phyloP scores from a whole-genome alignment of 2,888 invertebrate species.

The Drosophila greeni region DNA sequence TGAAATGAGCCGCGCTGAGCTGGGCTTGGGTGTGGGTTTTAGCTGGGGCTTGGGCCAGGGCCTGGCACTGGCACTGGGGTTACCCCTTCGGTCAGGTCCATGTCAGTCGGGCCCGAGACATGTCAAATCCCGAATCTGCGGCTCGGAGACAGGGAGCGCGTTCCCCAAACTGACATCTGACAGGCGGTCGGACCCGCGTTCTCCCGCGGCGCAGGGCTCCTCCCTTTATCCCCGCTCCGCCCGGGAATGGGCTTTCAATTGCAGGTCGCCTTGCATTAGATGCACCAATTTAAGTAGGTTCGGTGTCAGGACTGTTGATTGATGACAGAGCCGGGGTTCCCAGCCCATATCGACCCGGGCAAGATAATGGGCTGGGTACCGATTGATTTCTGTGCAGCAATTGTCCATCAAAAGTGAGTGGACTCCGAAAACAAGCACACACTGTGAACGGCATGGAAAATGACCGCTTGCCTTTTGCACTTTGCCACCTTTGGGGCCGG shows the following conservation, averaged over 20 bases:
- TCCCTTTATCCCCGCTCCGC: neutral
- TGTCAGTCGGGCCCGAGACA: constrained; percentile 33
- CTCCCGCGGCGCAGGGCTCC: neutral
- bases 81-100: constrained; percentile 48
- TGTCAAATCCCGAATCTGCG: constrained; percentile 47
- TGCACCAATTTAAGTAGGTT: constrained; percentile 68
- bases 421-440: constrained; percentile 18
- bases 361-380: constrained; percentile 23
- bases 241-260: constrained; percentile 30
- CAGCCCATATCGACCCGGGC: constrained; percentile 33
- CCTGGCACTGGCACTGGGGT: constrained; percentile 1
- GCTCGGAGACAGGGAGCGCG: constrained; percentile 50
- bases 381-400: constrained; percentile 59
- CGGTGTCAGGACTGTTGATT: constrained; percentile 62
- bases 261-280: constrained; percentile 39
- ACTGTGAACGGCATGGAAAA: constrained; percentile 7
- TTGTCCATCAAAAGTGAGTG: constrained; percentile 57
- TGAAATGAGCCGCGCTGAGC: constrained; percentile 30
- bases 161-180: constrained; percentile 63
- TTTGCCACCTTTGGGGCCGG: constrained; percentile 24
- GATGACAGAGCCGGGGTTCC: constrained; percentile 53
- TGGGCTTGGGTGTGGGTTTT: neutral
- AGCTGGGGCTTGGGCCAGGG: neutral
- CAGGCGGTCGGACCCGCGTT: constrained; percentile 33
- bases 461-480: constrained; percentile 50